Conservation (phyloP, 2,113 vertebrate genomes). For the Eonycteris spelaea region DNA sequence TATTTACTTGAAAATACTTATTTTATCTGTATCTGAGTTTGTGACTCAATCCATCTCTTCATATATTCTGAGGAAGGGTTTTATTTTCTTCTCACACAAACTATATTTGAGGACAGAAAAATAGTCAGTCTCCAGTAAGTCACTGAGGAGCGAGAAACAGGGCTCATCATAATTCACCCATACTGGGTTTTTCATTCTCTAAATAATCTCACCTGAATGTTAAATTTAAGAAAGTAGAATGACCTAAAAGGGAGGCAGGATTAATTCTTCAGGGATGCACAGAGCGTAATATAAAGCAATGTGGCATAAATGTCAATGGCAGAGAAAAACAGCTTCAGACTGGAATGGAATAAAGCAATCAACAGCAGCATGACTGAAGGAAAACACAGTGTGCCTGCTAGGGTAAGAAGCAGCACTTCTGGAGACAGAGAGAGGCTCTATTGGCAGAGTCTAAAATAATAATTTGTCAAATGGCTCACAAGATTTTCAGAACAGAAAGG, state of each 20-base stretch:
- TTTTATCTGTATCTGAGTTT: background rate
- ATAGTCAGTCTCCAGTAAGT: background rate
- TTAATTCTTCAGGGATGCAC: slow-evolving; percentile 1
- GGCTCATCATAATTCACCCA: background rate
- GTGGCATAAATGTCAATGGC: background rate
- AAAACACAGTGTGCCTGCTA: background rate
- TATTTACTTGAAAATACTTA: background rate
- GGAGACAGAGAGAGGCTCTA: background rate
- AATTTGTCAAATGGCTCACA: slow-evolving; percentile 32
- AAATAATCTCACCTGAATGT: background rate
- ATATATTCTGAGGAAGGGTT: background rate
- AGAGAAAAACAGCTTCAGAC: background rate
- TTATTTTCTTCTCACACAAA: background rate
- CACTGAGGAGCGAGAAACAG: background rate
- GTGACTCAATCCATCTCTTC: background rate
- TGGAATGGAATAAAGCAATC: background rate
- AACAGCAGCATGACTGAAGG: background rate
- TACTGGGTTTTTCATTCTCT: background rate
- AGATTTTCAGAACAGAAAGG: slow-evolving; percentile 21
- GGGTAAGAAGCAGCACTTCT: background rate
- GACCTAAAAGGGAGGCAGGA: background rate
- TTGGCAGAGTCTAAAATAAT: background rate
- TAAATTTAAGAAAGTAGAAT: background rate
- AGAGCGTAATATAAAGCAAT: background rate
- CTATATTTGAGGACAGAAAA: background rate